Percentiles rank a stretch among this genome's conserved stretches.
Conservation (phyloP, 1,140 invertebrate species). For the Pseudoatta argentina region DNA sequence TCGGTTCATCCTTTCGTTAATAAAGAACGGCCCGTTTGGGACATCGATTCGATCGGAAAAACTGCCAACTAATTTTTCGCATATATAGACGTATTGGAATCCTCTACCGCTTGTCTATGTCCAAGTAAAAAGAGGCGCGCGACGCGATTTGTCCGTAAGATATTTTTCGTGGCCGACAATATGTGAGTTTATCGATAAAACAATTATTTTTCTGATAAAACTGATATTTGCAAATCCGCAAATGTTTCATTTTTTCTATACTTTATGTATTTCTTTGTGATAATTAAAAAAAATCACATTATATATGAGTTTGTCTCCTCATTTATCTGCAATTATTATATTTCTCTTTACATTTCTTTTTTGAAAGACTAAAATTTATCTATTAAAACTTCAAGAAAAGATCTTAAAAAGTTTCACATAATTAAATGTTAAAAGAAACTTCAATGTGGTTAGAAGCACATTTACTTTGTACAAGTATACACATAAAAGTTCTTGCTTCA, state of each 20-base stretch:
- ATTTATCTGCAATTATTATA: background rate
- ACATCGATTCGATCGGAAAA: slow-evolving; percentile 63
- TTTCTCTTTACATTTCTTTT: background rate
- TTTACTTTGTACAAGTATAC: background rate
- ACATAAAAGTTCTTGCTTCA: too few species aligned
- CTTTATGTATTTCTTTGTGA: background rate
- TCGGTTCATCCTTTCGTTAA: slow-evolving; percentile 65
- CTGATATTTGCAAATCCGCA: background rate
- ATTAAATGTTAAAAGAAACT: slow-evolving; percentile 26
- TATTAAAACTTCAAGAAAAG: background rate
- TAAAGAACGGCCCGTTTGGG: slow-evolving; percentile 69
- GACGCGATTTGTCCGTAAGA: slow-evolving; percentile 1
- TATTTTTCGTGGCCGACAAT: background rate
- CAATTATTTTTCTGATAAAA: slow-evolving; percentile 8
- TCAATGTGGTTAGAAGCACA: background rate
- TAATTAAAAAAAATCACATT: too few species aligned
- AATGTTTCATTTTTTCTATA: background rate
- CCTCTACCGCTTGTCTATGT: background rate
- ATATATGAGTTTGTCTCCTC: background rate
- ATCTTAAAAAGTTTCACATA: background rate
- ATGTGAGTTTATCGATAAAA: background rate
- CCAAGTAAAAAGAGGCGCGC: slow-evolving; percentile 14
- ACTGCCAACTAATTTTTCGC: slow-evolving; percentile 58
- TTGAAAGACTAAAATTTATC: slow-evolving; percentile 6
- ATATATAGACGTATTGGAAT: slow-evolving; percentile 24